Base-by-base conservation (phyloP, 1,140 invertebrate genomes). In the Cydia amplana region DNA sequence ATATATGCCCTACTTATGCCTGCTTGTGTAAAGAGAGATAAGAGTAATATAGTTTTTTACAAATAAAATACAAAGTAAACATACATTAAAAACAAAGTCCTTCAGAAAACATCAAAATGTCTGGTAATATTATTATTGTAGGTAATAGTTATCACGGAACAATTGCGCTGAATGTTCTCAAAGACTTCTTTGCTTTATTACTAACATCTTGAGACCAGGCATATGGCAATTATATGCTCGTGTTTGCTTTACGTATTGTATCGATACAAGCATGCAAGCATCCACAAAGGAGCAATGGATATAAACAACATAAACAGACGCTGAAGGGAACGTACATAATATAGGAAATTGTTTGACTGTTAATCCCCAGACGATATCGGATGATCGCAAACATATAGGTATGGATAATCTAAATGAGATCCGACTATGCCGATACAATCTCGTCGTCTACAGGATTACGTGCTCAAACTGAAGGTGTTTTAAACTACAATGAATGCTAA, bases 401-500 rank as follows among this genome's bases (percentile, higher is more conserved):
- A n/a, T n/a, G 65, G 65, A 70, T 70, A 70, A 70, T 70, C 65
- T 36, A 70, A 70, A 70, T 70, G 65, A 70, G 32, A 70, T 70
- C 18, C 28, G 65, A 70, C 28, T 70, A 70, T 43, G 14, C 64
- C 25, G 65, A 40, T 70, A 70, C 10, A 4, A 70, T 70, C 32
- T 16, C 64, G 14, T 1, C 25, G 4, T 6, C 25, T 36, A 36
- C 4, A 65, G 64, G 28, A 65, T 65, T 65, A 65, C 28, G 16
- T 32, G 20, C 65, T n/a, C 65, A 67, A 32, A 32, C 63, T 32
- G 55, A 70, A 40, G n/a, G 64, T 18, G 16, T 70, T 43, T 70
- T 70, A 32, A 65, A 65, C 64, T 16, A 65, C 2, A 36, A 60
- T 12, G 9, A 60, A 60, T 60, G 9, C 3, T 23, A 4, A 55